These are phyloP conservation scores for Adelges cooleyi DNA, from an alignment of 1,140 invertebrate genomes.

Conservation along the genomic window DNA sequence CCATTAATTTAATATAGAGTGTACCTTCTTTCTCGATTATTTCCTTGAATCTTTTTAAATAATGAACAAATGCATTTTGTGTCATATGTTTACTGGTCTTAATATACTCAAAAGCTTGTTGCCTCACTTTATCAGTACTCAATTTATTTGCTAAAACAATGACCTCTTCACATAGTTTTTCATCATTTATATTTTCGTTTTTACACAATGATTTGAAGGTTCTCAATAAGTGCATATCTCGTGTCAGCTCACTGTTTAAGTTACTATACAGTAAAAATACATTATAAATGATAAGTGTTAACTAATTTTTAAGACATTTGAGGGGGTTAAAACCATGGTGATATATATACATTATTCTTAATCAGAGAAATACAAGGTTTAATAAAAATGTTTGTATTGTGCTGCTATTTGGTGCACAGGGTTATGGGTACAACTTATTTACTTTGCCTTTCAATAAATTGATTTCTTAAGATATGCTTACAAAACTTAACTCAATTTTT, in stretches of 20 bases:
- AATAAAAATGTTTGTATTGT: no score
- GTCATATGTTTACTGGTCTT: constrained; percentile 49
- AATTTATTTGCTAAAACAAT: constrained; percentile 49
- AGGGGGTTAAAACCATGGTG: no score
- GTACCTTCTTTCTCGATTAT: constrained; percentile 3
- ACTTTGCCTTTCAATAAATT: no score
- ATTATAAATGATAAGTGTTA: not conserved
- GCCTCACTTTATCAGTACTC: constrained; percentile 57
- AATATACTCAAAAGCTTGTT: constrained; percentile 59
- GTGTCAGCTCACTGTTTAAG: constrained; percentile 58
- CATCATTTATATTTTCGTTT: constrained; percentile 43
- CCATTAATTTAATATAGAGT: not conserved
- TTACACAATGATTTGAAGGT: constrained; percentile 59
- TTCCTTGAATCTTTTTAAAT: constrained; percentile 22
- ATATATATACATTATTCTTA: no score
- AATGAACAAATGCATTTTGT: constrained; percentile 41
- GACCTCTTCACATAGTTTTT: constrained; percentile 43
- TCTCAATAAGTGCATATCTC: constrained; percentile 75
- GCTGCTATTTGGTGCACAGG: no score
- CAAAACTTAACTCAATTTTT: no score
- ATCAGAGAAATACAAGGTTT: no score
- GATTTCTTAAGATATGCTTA: no score
- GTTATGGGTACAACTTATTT: no score
- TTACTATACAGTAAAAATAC: not conserved
- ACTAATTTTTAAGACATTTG: no score